Percentiles rank a stretch among this genome's conserved stretches.
These are phyloP conservation scores for Hiodon alosoides DNA, from an alignment of 2,113 vertebrate genomes.

Conservation along the genomic window DNA sequence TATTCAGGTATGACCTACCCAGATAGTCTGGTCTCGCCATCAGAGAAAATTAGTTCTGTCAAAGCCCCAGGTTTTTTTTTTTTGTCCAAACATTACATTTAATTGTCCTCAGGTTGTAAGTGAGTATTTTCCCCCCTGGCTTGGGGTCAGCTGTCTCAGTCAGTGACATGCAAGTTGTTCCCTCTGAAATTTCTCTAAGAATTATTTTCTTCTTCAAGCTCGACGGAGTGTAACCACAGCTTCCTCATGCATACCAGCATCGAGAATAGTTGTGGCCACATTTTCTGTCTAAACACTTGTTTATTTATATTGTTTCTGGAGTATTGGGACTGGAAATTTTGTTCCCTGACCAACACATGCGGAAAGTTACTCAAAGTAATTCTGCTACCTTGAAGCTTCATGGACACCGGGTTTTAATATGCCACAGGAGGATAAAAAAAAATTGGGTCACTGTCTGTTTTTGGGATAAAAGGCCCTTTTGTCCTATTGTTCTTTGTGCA, in stretches of 20 bases:
- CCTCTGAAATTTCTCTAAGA: slow-evolving; percentile 12
- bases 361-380: too few species aligned
- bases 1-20: too few species aligned
- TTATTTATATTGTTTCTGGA: slow-evolving; percentile 15
- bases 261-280: background rate
- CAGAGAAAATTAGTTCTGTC: too few species aligned
- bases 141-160: background rate
- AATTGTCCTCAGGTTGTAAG: slow-evolving; percentile 19
- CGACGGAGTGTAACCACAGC: slow-evolving; percentile 5
- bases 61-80: background rate
- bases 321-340: too few species aligned
- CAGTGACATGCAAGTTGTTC: slow-evolving; percentile 10
- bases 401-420: background rate
- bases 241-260: slow-evolving; percentile 9
- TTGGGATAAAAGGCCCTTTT: background rate
- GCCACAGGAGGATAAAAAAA: background rate
- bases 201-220: slow-evolving; percentile 14
- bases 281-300: slow-evolving; percentile 5
- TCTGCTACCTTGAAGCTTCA: too few species aligned
- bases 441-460: background rate
- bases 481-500: background rate
- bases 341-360: background rate
- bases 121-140: background rate
- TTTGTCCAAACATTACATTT: background rate
- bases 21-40: too few species aligned